Evolutionary conservation across 2,888 invertebrate genomes (phyloP), one percentile per base, ranked within the genome.

Genomic region (Apoda limacodes): DNA sequence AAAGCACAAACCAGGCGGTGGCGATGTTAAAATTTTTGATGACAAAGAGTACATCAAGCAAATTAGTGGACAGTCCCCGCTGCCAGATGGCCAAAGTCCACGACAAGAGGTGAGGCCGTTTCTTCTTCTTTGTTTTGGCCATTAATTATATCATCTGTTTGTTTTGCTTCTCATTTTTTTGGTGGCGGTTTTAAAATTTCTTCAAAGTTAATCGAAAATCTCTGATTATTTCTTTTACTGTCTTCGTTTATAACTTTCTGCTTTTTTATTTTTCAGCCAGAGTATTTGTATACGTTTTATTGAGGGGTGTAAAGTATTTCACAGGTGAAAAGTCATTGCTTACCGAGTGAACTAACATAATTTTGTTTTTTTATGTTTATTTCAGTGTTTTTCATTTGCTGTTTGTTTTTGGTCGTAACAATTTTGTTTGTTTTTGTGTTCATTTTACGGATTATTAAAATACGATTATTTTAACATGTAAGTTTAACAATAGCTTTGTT

Each of bases 1-100:
- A 50, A 91, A 89, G 68, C 90, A 96, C 83, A 92, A 86, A 81
- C 94, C 96, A 34, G 92, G 94, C 50, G 96, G 96, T 40, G 96
- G 96, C 26, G 93, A 94, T 48, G 90, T 92, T 78, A 95, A 94
- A 83, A 95, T 95, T 60, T 94, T 93, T 70, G 92, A 94, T 65
- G 94, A 94, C 76, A 93, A 91, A 82, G 91, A 91, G 42, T 94
- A 94, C 82, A 85, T 93, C 67, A 91, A 90, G 80, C 92, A 93
- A 82, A 84, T 83, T 62, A 83, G 53, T 35, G 78, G 70, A 12
- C 62, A 60, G 31, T 72, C 80, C 11, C 71, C 80, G 34, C 51
- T 68, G 32, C 74, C 74, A 9, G 62, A 62, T 44, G 69, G 68
- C 41, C 60, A 54, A 43, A 60, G 58, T 35, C 63, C 68, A 29